Evolutionary conservation across 2,888 invertebrate species (phyloP).

Genomic region (Brenthis ino): DNA sequence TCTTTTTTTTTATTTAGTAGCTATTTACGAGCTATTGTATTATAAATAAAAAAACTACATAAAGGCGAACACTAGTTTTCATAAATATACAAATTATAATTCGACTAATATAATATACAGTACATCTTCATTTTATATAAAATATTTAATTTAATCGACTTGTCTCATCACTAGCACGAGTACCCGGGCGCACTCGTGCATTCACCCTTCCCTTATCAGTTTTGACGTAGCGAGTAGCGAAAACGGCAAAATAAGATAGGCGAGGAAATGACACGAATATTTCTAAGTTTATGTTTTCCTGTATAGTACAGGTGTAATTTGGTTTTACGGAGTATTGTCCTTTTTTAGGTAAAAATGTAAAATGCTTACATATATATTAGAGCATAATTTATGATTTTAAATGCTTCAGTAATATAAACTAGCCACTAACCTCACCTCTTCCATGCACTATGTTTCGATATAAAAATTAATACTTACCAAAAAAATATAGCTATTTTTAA

Average conservation of each 20-base stretch:
- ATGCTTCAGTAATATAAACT: too few relatives aligned
- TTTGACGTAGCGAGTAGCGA: constrained; percentile 64
- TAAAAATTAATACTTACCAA: too few relatives aligned
- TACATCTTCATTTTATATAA: constrained; percentile 11
- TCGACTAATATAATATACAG: not conserved
- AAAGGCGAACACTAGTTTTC: not conserved
- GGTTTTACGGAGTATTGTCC: not conserved
- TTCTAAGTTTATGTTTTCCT: constrained; percentile 43
- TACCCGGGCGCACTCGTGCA: constrained; percentile 79
- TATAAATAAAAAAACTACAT: too few relatives aligned
- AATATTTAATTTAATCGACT: constrained; percentile 23
- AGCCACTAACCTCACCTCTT: too few relatives aligned
- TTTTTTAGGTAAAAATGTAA: not conserved
- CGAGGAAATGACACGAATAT: constrained; percentile 59
- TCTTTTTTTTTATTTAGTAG: too few relatives aligned
- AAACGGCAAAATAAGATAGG: constrained; percentile 58
- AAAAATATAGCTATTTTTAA: too few relatives aligned
- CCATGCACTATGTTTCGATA: too few relatives aligned
- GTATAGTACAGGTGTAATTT: constrained; percentile 20
- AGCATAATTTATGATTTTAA: not conserved
- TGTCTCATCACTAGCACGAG: constrained; percentile 52
- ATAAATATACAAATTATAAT: not conserved
- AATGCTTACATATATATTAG: not conserved
- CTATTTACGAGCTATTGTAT: too few relatives aligned
- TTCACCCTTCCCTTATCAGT: constrained; percentile 80